Evolutionary conservation across 2,888 invertebrate genomes (phyloP).

Genomic region (Nebria salina): DNA sequence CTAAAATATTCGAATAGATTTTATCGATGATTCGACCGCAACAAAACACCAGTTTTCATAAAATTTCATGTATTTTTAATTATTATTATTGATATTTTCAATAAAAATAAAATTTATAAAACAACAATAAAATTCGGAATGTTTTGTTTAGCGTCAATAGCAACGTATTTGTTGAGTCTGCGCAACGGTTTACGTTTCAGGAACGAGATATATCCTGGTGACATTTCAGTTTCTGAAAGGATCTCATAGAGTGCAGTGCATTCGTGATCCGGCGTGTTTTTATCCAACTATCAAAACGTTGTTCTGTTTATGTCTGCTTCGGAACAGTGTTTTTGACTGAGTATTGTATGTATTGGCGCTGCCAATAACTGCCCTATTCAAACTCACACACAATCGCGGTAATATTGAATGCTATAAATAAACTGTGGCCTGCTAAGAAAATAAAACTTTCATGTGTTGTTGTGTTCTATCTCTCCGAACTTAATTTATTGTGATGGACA

Average conservation of each 20-base stretch:
- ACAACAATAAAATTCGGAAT: not conserved
- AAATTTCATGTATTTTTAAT: not conserved
- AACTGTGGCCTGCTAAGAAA: not conserved
- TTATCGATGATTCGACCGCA: not conserved
- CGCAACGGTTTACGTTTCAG: conserved; percentile 25
- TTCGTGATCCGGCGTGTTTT: conserved; percentile 24
- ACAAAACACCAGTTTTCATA: not conserved
- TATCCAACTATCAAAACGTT: conserved; percentile 16
- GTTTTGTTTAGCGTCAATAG: conserved; percentile 16
- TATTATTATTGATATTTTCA: not conserved
- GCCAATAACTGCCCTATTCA: not conserved
- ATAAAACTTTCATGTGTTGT: not conserved
- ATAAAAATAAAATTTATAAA: not conserved
- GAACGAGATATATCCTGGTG: conserved; percentile 46
- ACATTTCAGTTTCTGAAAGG: conserved; percentile 53
- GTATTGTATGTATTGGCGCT: not conserved
- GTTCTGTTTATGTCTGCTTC: conserved; percentile 29
- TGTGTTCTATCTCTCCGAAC: not conserved
- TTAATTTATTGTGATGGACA: not conserved
- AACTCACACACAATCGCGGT: not conserved
- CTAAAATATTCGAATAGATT: not conserved
- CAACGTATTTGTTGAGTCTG: conserved; percentile 15
- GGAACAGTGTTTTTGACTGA: conserved; percentile 17
- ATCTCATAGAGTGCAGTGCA: conserved; percentile 50
- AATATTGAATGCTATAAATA: not conserved